Percentiles rank a stretch among this genome's conserved stretches.
Evolutionary conservation across 53 echinoderm and acorn worm genomes (phyloP).

Genomic region (Paelopatides confundens): DNA sequence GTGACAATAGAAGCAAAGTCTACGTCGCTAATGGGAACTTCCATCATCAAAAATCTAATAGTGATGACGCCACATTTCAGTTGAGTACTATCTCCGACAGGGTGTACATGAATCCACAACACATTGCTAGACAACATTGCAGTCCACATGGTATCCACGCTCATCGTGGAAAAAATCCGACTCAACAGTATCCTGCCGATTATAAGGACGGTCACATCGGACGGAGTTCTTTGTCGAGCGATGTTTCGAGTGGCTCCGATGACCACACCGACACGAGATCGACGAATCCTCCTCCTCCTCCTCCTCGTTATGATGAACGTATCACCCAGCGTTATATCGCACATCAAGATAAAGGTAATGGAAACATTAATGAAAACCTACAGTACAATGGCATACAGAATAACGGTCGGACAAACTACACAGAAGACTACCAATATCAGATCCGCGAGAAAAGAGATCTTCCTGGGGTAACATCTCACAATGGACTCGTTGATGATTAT

Average conservation of each 20-base stretch:
- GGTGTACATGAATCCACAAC: not conserved
- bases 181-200: not conserved
- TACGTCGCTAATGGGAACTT: not conserved
- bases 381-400: not conserved
- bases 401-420: not conserved
- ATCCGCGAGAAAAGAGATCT: not conserved
- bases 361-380: not conserved
- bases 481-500: not conserved
- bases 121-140: not conserved
- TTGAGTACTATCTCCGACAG: conserved; percentile 8
- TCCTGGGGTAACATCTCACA: not conserved
- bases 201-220: not conserved
- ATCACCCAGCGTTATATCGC: not conserved
- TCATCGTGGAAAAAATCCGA: not conserved
- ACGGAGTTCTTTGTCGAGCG: not conserved
- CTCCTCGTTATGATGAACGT: not conserved
- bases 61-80: conserved; percentile 8
- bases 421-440: not conserved
- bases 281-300: not conserved
- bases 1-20: not conserved
- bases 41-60: conserved; percentile 14
- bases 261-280: not conserved
- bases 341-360: not conserved
- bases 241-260: conserved; percentile 28
- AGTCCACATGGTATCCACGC: not conserved